Percentiles rank a stretch among this genome's conserved stretches.
Conservation (phyloP, 2,797 vertebrate species). For the Pogonophryne albipinna region DNA sequence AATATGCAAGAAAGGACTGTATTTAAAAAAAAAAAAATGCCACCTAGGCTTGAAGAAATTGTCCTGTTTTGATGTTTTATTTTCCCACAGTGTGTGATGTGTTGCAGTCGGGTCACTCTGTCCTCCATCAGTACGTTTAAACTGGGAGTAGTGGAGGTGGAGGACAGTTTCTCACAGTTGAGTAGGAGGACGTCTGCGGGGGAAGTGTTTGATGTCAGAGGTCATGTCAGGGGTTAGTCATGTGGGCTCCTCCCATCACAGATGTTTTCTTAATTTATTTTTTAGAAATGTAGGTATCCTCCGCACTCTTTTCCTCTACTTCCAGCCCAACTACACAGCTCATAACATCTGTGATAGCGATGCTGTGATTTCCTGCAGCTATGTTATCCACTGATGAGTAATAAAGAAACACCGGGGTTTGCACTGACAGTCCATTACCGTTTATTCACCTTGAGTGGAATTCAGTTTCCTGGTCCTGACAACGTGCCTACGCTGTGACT, state of each 20-base stretch:
- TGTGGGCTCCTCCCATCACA: conserved; percentile 49
- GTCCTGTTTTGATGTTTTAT: background rate
- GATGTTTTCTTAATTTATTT: conserved; percentile 39
- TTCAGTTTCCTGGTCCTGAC: conserved; percentile 49
- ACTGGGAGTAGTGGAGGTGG: conserved; percentile 22
- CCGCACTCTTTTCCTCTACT: background rate
- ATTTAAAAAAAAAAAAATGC: background rate
- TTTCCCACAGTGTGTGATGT: background rate
- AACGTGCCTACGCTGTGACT: conserved; percentile 34
- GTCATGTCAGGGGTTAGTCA: conserved; percentile 38
- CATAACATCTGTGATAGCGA: conserved; percentile 3
- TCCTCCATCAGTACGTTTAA: conserved; percentile 9
- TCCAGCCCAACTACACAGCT: background rate
- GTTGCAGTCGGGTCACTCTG: background rate
- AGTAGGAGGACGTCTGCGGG: conserved; percentile 3
- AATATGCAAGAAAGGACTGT: background rate
- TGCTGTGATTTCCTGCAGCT: background rate
- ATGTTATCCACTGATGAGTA: conserved; percentile 36
- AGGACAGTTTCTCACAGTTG: conserved; percentile 22
- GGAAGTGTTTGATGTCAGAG: conserved; percentile 41
- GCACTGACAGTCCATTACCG: conserved; percentile 29
- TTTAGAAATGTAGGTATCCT: background rate
- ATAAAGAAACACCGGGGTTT: conserved; percentile 30
- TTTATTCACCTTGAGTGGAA: conserved; percentile 44
- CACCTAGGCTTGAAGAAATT: background rate